Evolutionary conservation across 2,797 vertebrate species (phyloP).

Genomic region (Diglossa cyanea): DNA sequence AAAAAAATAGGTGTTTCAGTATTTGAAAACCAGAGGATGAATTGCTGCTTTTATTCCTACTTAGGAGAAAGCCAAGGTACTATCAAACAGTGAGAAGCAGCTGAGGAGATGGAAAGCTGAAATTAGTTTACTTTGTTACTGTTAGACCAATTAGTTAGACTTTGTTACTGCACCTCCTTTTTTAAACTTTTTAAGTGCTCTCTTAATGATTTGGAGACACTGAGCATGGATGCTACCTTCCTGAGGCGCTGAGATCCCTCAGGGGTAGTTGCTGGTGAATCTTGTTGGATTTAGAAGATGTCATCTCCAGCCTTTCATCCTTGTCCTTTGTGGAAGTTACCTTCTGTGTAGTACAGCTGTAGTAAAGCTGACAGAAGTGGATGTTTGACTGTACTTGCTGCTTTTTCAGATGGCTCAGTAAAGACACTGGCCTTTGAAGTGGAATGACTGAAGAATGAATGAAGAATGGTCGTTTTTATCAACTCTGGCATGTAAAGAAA

Average conservation of each 20-base stretch:
- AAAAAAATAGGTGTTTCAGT: fast-evolving
- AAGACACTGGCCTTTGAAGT: background rate
- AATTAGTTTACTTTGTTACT: background rate
- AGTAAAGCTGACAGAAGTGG: background rate
- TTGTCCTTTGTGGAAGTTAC: fast-evolving
- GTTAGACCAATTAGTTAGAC: background rate
- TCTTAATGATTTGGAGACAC: background rate
- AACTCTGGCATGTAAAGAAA: background rate
- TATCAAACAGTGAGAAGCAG: background rate
- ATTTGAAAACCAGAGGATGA: background rate
- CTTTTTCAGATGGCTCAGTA: background rate
- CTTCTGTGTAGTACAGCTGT: background rate
- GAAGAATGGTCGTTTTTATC: background rate
- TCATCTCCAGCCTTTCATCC: background rate
- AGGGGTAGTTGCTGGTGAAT: background rate
- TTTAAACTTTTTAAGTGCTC: background rate
- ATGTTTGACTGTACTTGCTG: background rate
- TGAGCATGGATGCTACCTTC: background rate
- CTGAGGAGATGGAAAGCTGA: background rate
- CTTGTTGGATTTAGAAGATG: background rate
- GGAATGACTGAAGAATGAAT: background rate
- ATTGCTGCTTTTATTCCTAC: background rate
- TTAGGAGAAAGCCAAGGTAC: background rate
- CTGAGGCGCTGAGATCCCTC: background rate
- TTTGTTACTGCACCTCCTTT: background rate